Conservation (phyloP, 2,797 vertebrate species). For the Sebastes elongatus region DNA sequence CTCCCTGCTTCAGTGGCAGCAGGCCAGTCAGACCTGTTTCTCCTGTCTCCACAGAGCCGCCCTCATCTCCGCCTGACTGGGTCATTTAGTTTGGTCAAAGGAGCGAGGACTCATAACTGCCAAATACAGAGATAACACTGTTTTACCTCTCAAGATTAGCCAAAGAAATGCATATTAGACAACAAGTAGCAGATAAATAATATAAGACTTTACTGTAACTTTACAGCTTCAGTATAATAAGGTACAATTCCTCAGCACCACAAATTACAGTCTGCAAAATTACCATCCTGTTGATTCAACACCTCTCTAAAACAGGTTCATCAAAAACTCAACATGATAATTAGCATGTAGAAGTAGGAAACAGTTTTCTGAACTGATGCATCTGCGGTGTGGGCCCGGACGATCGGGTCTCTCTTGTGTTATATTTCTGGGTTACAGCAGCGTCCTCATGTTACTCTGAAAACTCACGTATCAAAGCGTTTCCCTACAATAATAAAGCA, state of each 20-base stretch:
- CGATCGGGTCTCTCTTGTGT: background rate
- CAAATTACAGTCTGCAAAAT: background rate
- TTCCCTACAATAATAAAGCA: background rate
- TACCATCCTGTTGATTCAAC: background rate
- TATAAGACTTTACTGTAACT: background rate
- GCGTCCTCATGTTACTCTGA: background rate
- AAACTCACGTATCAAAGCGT: background rate
- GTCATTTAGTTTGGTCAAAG: slow-evolving; percentile 24
- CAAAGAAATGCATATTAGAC: background rate
- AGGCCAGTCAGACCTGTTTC: slow-evolving; percentile 73
- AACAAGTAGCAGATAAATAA: background rate
- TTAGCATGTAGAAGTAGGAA: background rate
- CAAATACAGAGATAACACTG: background rate
- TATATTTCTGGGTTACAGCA: background rate
- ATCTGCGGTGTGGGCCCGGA: background rate
- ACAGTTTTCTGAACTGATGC: background rate
- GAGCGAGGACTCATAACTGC: background rate
- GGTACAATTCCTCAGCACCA: background rate
- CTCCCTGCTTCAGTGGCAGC: slow-evolving; percentile 37
- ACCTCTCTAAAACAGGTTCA: background rate
- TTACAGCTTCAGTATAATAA: background rate
- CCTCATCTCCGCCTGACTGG: slow-evolving; percentile 39
- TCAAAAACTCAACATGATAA: background rate
- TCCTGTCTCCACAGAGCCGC: slow-evolving; percentile 26
- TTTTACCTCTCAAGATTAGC: background rate